These are phyloP conservation scores for Fistularia tabacaria DNA, from an alignment of 2,797 vertebrate species.

Conservation along the genomic window DNA sequence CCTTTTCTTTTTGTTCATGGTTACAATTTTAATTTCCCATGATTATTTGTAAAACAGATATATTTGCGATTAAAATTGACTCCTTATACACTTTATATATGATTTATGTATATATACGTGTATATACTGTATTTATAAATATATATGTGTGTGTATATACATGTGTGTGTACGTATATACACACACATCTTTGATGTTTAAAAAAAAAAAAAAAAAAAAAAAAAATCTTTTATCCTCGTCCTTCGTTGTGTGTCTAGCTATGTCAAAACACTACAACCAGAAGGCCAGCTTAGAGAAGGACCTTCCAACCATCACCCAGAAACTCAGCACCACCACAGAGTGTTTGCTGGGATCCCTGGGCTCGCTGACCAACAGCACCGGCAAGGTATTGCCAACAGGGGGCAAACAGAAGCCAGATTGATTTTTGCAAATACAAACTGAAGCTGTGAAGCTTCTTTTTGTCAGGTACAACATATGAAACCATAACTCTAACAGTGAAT, in stretches of 20 bases:
- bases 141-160: too few relatives aligned
- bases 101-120: too few relatives aligned
- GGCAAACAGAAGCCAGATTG: slow-evolving; percentile 42
- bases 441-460: neutral
- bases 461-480: slow-evolving; percentile 10
- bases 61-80: too few relatives aligned
- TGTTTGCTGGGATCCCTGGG: slow-evolving; percentile 90
- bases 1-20: too few relatives aligned
- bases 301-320: slow-evolving; percentile 90
- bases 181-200: too few relatives aligned
- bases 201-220: neutral
- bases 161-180: too few relatives aligned
- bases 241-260: slow-evolving; percentile 72
- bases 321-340: slow-evolving; percentile 92
- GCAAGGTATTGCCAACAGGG: slow-evolving; percentile 83
- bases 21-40: too few relatives aligned
- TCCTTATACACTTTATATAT: too few relatives aligned
- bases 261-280: slow-evolving; percentile 93
- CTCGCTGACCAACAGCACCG: slow-evolving; percentile 84
- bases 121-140: too few relatives aligned
- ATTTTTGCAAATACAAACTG: neutral
- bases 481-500: slow-evolving; percentile 12
- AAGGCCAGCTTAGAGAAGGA: slow-evolving; percentile 90
- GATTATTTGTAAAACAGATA: too few relatives aligned
- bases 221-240: slow-evolving; percentile 4